Conservation (phyloP, 2,113 vertebrate genomes). For the Prolemur simus region DNA sequence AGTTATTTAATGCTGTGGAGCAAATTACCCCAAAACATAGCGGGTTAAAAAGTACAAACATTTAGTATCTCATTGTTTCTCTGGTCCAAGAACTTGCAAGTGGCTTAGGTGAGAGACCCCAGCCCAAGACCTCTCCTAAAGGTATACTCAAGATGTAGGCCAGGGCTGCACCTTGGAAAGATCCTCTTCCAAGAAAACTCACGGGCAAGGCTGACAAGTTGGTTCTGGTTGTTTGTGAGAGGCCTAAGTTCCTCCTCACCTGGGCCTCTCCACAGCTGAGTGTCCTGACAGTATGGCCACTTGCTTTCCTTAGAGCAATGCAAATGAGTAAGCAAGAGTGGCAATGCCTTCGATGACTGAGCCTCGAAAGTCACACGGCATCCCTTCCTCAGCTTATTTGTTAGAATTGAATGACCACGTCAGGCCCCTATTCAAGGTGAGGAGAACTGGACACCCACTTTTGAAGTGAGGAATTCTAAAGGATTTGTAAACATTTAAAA, state of each 20-base stretch:
- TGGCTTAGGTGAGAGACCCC: not conserved
- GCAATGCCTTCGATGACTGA: not conserved
- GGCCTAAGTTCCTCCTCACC: accelerated
- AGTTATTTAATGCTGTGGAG: not conserved
- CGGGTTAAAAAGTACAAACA: not conserved
- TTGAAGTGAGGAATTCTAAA: not conserved
- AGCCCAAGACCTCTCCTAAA: accelerated
- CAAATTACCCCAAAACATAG: not conserved
- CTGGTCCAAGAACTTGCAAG: not conserved
- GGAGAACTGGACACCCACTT: not conserved
- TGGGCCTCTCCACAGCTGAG: not conserved
- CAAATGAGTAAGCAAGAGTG: accelerated
- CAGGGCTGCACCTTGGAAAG: accelerated
- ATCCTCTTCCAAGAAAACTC: accelerated
- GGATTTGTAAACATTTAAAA: not conserved
- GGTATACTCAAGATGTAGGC: too few species aligned
- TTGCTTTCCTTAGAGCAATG: not conserved
- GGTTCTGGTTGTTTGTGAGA: not conserved
- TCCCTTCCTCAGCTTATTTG: not conserved
- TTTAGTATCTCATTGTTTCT: not conserved
- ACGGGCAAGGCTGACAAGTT: accelerated
- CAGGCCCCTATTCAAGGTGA: not conserved
- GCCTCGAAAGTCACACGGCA: accelerated
- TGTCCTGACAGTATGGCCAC: accelerated
- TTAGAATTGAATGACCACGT: accelerated